Base-by-base conservation (phyloP, 2,113 vertebrate species). In the Pluvianellus socialis region DNA sequence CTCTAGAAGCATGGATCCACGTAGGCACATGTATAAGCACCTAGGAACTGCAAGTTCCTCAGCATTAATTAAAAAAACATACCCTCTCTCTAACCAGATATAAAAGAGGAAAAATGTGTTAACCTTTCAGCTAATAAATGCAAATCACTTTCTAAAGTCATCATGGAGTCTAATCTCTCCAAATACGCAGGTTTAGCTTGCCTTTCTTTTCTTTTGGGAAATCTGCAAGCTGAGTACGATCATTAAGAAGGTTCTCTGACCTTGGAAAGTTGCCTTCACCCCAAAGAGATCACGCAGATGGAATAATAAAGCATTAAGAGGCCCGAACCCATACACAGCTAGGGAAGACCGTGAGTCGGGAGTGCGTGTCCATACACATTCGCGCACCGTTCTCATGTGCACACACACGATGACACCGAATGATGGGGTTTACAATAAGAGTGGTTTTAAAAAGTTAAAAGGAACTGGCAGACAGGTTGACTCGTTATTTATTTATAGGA, bases 261-360 rank as follows among this genome's bases (percentile, higher is more conserved):
- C 10, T 12, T 12, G 7, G 3, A 26, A 82, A 86, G 58, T 24
- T 24, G n/a, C 30, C 61, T 61, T n/a, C 70, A 50, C 11, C 44
- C 35, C 59, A 65, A 68, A 85, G n/a, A 67, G 24, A 62, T 45
- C 8, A 9, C 2, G 11, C 20, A 82, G 35, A 67, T 27, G 16
- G 16, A 74, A 83, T 28, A 65, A 83, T 4, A 56, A 71, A 70
- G 16, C 8, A 58, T 61, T n/a, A 47, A 56, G 58, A 75, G 15
- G 30, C 55, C 22, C 0, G 0, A 89, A 63, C 13, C 26, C 65
- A 61, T 2, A 15, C 2, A 50, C 12, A 82, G 19, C 14, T 70
- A 2, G 4, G 24, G 75, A 88, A 73, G 40, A 82, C 35, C 0
- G 0, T 0, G 0, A 91, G 44, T 44, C 2, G 26, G 26, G 33